Conservation (phyloP, 1,140 invertebrate species). For the Hesperophylax magnus region DNA sequence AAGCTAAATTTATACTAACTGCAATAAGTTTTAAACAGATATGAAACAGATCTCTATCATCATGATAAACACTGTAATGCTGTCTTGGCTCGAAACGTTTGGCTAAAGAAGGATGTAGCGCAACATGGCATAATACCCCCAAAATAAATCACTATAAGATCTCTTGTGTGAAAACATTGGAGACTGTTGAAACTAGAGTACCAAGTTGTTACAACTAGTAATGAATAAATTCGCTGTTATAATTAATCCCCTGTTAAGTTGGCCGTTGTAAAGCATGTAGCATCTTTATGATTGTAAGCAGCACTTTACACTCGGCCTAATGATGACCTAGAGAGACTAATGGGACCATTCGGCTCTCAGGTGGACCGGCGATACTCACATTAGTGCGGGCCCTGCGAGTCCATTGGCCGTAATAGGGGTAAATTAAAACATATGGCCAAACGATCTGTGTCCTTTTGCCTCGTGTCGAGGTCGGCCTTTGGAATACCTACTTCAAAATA, state of each 20-base stretch:
- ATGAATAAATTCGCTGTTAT: conserved; percentile 1
- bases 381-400: conserved; percentile 28
- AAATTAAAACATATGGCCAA: conserved; percentile 41
- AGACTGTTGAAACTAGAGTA: no score
- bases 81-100: no score
- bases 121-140: no score
- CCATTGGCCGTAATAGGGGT: conserved; percentile 31
- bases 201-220: neutral
- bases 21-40: no score
- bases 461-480: neutral
- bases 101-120: no score
- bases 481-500: neutral
- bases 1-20: no score
- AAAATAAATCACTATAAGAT: no score
- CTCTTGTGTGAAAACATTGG: neutral
- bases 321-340: conserved; percentile 32
- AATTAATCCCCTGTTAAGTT: neutral
- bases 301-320: conserved; percentile 28
- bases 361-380: conserved; percentile 11
- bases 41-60: no score
- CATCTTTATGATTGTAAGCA: conserved; percentile 22
- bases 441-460: conserved; percentile 2
- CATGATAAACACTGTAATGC: no score
- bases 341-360: conserved; percentile 12
- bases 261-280: neutral